phyloP scores from a whole-genome alignment of 2,888 invertebrate genomes.

The Enoplolaimus lenunculus region DNA sequence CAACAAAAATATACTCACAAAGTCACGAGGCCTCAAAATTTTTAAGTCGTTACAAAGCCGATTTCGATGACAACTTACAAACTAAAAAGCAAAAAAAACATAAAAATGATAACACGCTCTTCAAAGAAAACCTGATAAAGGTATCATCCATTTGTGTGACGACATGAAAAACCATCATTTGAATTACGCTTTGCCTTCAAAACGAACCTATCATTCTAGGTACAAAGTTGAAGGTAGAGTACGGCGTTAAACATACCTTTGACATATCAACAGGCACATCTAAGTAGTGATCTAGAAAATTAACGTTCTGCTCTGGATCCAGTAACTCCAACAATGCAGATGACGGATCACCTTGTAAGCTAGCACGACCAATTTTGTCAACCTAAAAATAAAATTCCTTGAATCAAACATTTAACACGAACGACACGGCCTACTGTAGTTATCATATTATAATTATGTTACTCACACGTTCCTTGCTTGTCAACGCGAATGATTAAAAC shows the following conservation, averaged over 20 bases:
- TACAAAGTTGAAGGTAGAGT: too few species aligned
- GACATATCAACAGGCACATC: constrained; percentile 94
- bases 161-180: too few species aligned
- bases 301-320: constrained; percentile 95
- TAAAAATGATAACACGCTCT: too few species aligned
- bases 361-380: constrained; percentile 54
- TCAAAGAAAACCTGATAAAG: too few species aligned
- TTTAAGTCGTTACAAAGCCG: too few species aligned
- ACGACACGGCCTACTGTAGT: too few species aligned
- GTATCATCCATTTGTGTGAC: too few species aligned
- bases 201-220: too few species aligned
- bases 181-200: too few species aligned
- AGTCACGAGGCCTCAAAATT: too few species aligned
- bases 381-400: constrained; percentile 38
- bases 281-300: constrained; percentile 94
- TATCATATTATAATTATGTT: background rate
- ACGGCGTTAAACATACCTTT: constrained; percentile 53
- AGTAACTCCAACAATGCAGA: constrained; percentile 87
- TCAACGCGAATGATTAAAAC: background rate
- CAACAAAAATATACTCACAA: background rate
- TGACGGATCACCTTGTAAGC: constrained; percentile 90
- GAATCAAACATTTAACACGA: background rate
- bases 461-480: background rate
- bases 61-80: too few species aligned
- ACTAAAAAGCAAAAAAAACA: too few species aligned